A percentile compares a stretch with the other conserved stretches of the same genome.
These are phyloP conservation scores for Drosophila trapezifrons DNA, from an alignment of 1,140 invertebrate species.

Conservation along the genomic window DNA sequence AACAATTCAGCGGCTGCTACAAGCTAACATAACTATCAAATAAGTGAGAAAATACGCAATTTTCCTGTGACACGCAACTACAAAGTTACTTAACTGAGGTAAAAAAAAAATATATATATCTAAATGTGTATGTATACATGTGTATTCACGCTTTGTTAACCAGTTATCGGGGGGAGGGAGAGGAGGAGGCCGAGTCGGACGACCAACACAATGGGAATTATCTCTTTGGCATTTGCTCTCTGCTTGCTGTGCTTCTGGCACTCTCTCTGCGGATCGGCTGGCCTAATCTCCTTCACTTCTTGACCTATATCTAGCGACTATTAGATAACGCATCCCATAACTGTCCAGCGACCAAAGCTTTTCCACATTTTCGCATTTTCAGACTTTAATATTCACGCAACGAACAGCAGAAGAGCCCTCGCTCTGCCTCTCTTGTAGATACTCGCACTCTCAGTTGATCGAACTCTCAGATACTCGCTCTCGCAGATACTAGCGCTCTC, in stretches of 20 bases:
- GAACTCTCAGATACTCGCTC: not conserved
- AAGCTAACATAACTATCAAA: not conserved
- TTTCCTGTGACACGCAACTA: constrained; percentile 13
- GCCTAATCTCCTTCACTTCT: not conserved
- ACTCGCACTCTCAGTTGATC: constrained; percentile 9
- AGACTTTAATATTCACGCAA: constrained; percentile 7
- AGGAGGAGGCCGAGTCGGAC: constrained; percentile 2
- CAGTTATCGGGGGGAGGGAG: constrained; percentile 25
- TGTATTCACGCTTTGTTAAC: constrained; percentile 34
- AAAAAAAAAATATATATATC: constrained; percentile 3
- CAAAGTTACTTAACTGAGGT: constrained; percentile 16
- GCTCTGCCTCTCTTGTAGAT: not conserved
- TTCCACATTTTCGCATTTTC: constrained; percentile 15
- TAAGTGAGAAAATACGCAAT: not conserved
- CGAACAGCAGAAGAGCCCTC: not conserved
- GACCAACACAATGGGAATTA: constrained; percentile 13
- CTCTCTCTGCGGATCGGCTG: constrained; percentile 7
- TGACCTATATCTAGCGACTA: constrained; percentile 40
- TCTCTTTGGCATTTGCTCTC: constrained; percentile 41
- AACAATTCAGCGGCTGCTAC: constrained; percentile 19
- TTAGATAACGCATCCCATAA: constrained; percentile 36
- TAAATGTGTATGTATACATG: constrained; percentile 4
- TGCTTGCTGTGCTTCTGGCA: not conserved
- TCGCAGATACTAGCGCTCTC: not conserved
- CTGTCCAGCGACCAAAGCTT: constrained; percentile 2